A percentile compares a stretch with the other conserved stretches of the same genome.
Conservation (phyloP, 2,113 vertebrate species). For the Picathartes gymnocephalus region DNA sequence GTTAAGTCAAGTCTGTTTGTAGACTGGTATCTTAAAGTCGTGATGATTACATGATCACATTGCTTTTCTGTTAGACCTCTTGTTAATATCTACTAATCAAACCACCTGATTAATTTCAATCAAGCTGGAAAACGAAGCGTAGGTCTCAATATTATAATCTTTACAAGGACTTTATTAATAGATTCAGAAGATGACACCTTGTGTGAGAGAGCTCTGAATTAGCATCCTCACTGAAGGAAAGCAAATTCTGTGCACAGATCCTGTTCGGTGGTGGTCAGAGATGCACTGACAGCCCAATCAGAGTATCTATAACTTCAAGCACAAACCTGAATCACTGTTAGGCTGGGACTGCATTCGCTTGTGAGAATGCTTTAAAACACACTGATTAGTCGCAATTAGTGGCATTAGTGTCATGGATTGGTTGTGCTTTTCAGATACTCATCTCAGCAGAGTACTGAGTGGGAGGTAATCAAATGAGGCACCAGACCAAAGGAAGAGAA, state of each 20-base stretch:
- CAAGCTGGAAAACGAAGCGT: background rate
- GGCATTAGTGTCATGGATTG: background rate
- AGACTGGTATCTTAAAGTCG: background rate
- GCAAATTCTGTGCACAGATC: background rate
- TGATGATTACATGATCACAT: background rate
- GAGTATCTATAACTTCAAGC: background rate
- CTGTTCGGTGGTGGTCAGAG: background rate
- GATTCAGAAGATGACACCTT: background rate
- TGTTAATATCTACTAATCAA: background rate
- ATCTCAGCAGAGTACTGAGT: background rate
- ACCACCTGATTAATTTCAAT: background rate
- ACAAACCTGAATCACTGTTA: background rate
- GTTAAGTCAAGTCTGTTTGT: background rate
- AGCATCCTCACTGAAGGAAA: background rate
- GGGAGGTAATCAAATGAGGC: background rate
- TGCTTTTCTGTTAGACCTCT: background rate
- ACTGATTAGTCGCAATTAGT: background rate
- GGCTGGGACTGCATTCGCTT: background rate
- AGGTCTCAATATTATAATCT: background rate
- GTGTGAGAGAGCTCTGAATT: background rate
- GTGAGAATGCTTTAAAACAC: background rate
- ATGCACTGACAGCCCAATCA: background rate
- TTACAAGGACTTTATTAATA: background rate
- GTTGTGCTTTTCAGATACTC: background rate
- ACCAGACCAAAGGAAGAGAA: background rate